Evolutionary conservation across 2,797 vertebrate genomes (phyloP).

Genomic region (Bucorvus abyssinicus): DNA sequence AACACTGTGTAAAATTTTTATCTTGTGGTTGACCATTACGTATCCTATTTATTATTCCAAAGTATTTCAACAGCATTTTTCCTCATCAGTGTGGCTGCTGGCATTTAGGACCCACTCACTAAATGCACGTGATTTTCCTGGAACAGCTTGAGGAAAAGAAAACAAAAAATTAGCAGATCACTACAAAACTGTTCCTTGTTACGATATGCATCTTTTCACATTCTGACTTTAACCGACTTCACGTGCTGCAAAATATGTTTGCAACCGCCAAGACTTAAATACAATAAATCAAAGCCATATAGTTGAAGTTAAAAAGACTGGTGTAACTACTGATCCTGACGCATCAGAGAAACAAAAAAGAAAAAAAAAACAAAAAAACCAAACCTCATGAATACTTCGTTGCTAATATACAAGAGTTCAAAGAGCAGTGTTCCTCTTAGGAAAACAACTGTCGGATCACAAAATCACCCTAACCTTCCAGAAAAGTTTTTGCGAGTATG

Average conservation of each 20-base stretch:
- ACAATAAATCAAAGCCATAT: conserved; percentile 50
- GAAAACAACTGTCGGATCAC: conserved; percentile 53
- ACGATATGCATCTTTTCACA: not conserved
- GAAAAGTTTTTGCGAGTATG: conserved; percentile 47
- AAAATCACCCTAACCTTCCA: conserved; percentile 39
- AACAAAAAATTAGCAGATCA: conserved; percentile 41
- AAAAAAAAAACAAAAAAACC: conserved; percentile 14
- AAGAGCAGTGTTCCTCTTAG: conserved; percentile 29
- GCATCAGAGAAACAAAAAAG: conserved; percentile 43
- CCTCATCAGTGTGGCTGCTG: conserved; percentile 76
- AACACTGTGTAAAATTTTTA: conserved; percentile 77
- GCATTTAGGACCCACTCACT: conserved; percentile 69
- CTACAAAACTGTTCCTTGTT: conserved; percentile 5
- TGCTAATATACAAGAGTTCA: conserved; percentile 14
- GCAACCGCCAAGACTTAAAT: not conserved
- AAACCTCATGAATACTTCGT: conserved; percentile 39
- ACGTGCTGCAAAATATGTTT: not conserved
- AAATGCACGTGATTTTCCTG: conserved; percentile 63
- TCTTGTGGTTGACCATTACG: conserved; percentile 75
- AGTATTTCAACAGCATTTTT: conserved; percentile 73
- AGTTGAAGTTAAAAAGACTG: not conserved
- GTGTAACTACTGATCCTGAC: conserved; percentile 17
- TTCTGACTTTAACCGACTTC: conserved; percentile 6
- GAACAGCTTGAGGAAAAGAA: conserved; percentile 54
- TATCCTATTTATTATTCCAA: conserved; percentile 77